phyloP scores from a whole-genome alignment of 2,888 invertebrate species.

The Drosophila pseudotakahashii region DNA sequence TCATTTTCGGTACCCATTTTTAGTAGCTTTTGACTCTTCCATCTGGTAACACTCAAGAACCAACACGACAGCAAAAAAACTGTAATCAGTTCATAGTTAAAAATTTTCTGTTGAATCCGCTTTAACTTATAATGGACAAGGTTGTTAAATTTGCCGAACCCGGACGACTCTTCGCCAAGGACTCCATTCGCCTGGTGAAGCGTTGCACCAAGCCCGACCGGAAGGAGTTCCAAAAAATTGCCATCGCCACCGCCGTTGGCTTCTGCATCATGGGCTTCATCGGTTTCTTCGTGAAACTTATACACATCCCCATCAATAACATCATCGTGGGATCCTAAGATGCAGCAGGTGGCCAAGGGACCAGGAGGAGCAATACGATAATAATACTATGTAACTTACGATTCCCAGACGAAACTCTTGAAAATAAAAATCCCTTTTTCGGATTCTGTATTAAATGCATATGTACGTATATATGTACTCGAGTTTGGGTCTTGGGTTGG shows the following conservation, averaged over 20 bases:
- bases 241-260: constrained; percentile 99
- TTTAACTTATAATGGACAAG: constrained; percentile 92
- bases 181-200: constrained; percentile 98
- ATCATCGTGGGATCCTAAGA: constrained; percentile 94
- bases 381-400: constrained; percentile 45
- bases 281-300: constrained; percentile 99
- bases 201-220: constrained; percentile 99
- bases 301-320: constrained; percentile 99
- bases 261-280: constrained; percentile 99
- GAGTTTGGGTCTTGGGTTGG: too few relatives aligned
- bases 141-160: constrained; percentile 97
- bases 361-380: constrained; percentile 33
- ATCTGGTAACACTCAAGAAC: constrained; percentile 1
- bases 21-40: not conserved
- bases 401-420: not conserved
- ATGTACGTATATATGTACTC: not conserved
- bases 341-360: not conserved
- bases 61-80: constrained; percentile 39
- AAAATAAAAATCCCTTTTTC: not conserved
- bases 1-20: not conserved
- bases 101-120: constrained; percentile 47
- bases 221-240: constrained; percentile 99
- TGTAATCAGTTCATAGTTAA: constrained; percentile 57
- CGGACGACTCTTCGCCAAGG: constrained; percentile 98
- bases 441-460: not conserved